Evolutionary conservation across 2,113 vertebrate genomes (phyloP), one percentile per base, ranked within the genome.

Genomic region (Danionella cerebrum): DNA sequence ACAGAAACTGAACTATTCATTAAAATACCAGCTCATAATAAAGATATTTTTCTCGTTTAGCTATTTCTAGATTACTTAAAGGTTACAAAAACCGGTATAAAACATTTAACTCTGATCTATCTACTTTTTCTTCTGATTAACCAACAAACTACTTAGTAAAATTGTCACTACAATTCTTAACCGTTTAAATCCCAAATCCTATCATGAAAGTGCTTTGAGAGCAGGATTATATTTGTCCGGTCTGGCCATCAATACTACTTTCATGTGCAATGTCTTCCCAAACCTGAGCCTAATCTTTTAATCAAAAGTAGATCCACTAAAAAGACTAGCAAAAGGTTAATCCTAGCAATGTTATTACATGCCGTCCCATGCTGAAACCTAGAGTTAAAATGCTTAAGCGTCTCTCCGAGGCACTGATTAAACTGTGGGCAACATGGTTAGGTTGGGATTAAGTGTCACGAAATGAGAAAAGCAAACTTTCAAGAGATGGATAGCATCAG

Each of bases 261-360:
- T 68, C 31, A 58, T 4, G 11, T 38, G 24, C 3, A 5, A 25
- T 7, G 6, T 6, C 8, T 47, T 68, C 22, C 31, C 7, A 41
- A 35, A 27, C 44, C 39, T 6, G 22, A 18, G 33, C 18, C 44
- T 72, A 60, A 72, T 65, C 70, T 72, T 59, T 66, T 60, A 72
- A 72, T 72, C 70, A 72, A 67, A 72, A 24, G 35, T 16, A 48
- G 29, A 55, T 47, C 60, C 44, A 71, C 45, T 57, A 58, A 66
- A 65, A 71, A 48, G 70, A 66, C 44, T 29, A 66, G n/a, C 16
- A 22, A 31, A n/a, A 55, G 45, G 53, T 72, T 51, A 72, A 72
- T 67, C 69, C 69, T 19, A 14, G 35, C 39, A n/a, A 47, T 36
- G 25, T 50, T 66, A 66, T 71, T 50, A 51, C 33, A 36, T 4